These are phyloP conservation scores for Neopipo cinnamomea DNA, from an alignment of 2,113 vertebrate species.

Conservation along the genomic window DNA sequence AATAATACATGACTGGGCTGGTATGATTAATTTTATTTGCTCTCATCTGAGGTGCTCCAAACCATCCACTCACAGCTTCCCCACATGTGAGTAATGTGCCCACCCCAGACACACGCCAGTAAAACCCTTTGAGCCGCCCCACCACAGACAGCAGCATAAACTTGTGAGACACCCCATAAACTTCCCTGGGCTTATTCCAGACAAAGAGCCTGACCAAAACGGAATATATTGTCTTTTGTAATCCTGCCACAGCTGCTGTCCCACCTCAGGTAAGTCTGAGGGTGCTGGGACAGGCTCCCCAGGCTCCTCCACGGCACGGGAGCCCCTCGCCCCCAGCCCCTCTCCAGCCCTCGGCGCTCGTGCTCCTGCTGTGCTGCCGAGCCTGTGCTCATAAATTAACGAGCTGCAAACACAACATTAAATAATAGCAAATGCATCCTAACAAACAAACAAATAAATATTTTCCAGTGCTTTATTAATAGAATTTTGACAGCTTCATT, in stretches of 20 bases:
- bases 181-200: not conserved
- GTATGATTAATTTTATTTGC: not conserved
- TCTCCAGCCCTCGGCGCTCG: rapidly evolving
- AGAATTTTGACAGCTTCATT: slow-evolving; percentile 57
- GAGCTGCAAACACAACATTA: slow-evolving; percentile 10
- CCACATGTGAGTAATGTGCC: rapidly evolving
- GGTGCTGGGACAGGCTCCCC: not conserved
- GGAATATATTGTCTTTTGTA: not conserved
- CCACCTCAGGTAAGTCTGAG: not conserved
- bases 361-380: not conserved
- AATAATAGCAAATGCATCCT: not conserved
- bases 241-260: not conserved
- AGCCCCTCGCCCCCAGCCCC: not conserved
- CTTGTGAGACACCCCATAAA: not conserved
- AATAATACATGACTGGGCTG: not conserved
- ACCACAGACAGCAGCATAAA: rapidly evolving
- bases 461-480: slow-evolving; percentile 44
- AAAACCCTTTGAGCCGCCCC: not conserved
- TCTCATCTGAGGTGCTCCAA: not conserved
- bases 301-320: rapidly evolving
- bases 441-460: slow-evolving; percentile 60
- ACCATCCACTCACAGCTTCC: not conserved
- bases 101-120: not conserved
- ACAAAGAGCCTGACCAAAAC: not conserved
- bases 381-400: not conserved